These are phyloP conservation scores for Sylvietta virens DNA, from an alignment of 2,113 vertebrate species.

Conservation along the genomic window DNA sequence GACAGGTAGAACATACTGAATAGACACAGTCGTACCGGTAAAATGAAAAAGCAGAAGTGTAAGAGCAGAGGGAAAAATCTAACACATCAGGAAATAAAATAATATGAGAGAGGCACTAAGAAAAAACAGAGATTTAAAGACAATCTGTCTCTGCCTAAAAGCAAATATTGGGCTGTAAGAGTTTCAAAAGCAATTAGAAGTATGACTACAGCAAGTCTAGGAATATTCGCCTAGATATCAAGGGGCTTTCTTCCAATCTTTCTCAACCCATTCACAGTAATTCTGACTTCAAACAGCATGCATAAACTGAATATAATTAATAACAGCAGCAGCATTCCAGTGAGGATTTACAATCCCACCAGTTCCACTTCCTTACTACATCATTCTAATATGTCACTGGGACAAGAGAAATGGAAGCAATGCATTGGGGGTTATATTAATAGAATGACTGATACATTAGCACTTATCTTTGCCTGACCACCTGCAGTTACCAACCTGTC, in stretches of 20 bases:
- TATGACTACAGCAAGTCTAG: background rate
- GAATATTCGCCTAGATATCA: background rate
- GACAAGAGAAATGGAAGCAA: background rate
- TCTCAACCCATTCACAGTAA: background rate
- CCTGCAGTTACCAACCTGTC: background rate
- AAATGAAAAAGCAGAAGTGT: background rate
- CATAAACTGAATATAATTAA: background rate
- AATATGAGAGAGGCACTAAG: background rate
- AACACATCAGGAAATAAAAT: background rate
- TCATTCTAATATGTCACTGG: background rate
- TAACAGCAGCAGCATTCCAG: background rate
- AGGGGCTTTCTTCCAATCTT: background rate
- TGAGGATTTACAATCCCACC: background rate
- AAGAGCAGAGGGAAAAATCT: background rate
- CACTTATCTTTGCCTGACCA: background rate
- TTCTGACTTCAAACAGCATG: background rate
- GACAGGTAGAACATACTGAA: background rate
- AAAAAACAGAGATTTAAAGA: background rate
- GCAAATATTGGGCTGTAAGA: background rate
- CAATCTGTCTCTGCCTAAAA: background rate
- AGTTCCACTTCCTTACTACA: background rate
- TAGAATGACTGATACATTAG: background rate
- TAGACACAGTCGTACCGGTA: background rate
- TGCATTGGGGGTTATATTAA: accelerated
- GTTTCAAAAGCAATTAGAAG: background rate